A percentile compares a stretch with the other conserved stretches of the same genome.
These are phyloP conservation scores for Latheticus oryzae DNA, from an alignment of 2,888 invertebrate genomes.

Conservation along the genomic window DNA sequence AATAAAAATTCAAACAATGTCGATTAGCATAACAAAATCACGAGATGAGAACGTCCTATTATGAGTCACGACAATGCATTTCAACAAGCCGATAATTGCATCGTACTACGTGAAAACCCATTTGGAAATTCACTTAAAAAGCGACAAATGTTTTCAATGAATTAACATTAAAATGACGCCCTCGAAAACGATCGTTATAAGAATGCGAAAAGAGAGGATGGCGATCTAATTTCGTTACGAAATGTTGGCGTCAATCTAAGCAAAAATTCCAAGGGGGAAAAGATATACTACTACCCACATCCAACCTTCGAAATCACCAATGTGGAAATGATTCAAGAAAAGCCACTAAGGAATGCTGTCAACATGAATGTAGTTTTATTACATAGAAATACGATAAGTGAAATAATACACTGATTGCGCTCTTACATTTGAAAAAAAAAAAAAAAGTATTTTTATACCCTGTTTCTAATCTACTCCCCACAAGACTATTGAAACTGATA, in stretches of 20 bases:
- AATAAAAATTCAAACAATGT: conserved; percentile 27
- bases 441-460: neutral
- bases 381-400: conserved; percentile 19
- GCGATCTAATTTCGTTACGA: conserved; percentile 19
- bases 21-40: conserved; percentile 30
- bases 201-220: conserved; percentile 4
- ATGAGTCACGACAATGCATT: conserved; percentile 27
- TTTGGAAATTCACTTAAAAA: conserved; percentile 7
- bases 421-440: neutral
- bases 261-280: conserved; percentile 16
- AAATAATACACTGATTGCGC: neutral
- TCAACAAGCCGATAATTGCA: conserved; percentile 21
- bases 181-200: too few species aligned
- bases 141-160: neutral
- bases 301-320: conserved; percentile 16
- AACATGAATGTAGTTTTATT: conserved; percentile 11
- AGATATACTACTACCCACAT: conserved; percentile 9
- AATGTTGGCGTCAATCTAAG: conserved; percentile 1
- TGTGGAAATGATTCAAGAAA: conserved; percentile 16
- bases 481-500: too few species aligned
- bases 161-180: too few species aligned
- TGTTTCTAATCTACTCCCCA: too few species aligned
- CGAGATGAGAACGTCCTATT: conserved; percentile 27
- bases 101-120: conserved; percentile 9
- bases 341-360: conserved; percentile 13